A percentile compares a stretch with the other conserved stretches of the same genome.
phyloP scores from a whole-genome alignment of 37 sponge, comb jelly and placozoan genomes.

The Amphimedon queenslandica region DNA sequence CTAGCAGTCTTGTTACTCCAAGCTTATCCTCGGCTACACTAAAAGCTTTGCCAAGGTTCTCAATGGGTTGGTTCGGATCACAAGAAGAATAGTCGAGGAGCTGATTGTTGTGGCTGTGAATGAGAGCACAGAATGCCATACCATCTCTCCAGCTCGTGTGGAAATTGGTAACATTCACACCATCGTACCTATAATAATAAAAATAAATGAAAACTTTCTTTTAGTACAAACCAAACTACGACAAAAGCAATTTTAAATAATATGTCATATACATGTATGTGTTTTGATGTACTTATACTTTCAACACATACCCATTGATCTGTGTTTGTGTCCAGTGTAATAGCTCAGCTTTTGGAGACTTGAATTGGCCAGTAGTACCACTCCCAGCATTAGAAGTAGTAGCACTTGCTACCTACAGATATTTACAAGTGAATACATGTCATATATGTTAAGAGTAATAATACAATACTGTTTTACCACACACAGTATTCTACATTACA shows the following conservation, averaged over 20 bases:
- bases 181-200: slow-evolving; percentile 57
- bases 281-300: no score
- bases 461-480: no score
- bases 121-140: slow-evolving; percentile 82
- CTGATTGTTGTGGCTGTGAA: slow-evolving; percentile 78
- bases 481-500: no score
- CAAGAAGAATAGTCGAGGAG: slow-evolving; percentile 71
- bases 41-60: slow-evolving; percentile 77
- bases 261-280: no score
- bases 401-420: no score
- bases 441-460: no score
- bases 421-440: no score
- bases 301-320: slow-evolving; percentile 64
- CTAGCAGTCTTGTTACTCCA: slow-evolving; percentile 71
- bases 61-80: slow-evolving; percentile 47
- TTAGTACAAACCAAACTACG: no score
- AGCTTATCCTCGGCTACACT: slow-evolving; percentile 58
- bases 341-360: slow-evolving; percentile 49
- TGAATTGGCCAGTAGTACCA: no score
- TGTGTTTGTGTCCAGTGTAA: slow-evolving; percentile 68
- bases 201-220: background rate
- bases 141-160: slow-evolving; percentile 73
- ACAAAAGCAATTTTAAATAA: no score
- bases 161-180: slow-evolving; percentile 72
- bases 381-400: no score